Percentiles rank a stretch among this genome's conserved stretches.
Evolutionary conservation across 2,797 vertebrate genomes (phyloP).

Genomic region (Erpetoichthys calabaricus): DNA sequence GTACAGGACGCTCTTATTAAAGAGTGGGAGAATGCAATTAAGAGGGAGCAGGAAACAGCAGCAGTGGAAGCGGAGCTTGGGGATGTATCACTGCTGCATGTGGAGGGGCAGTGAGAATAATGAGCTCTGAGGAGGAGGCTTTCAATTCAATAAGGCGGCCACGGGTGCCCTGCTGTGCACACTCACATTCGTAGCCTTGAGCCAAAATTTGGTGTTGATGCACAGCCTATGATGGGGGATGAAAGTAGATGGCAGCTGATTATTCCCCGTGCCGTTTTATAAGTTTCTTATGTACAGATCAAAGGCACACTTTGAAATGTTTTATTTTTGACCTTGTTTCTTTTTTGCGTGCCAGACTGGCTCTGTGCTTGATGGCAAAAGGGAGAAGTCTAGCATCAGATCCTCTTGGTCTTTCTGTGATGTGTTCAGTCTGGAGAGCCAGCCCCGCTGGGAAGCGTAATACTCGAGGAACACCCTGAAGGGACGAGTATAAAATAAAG

Average conservation of each 20-base stretch:
- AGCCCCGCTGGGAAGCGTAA: too few relatives aligned
- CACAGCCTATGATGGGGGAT: conserved; percentile 42
- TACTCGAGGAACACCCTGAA: too few relatives aligned
- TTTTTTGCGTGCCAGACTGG: conserved; percentile 31
- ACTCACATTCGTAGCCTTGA: conserved; percentile 43
- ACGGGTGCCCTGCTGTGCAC: conserved; percentile 47
- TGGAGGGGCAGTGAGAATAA: conserved; percentile 50
- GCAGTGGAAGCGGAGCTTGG: conserved; percentile 60
- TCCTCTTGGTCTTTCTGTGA: too few relatives aligned
- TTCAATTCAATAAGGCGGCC: conserved; percentile 42
- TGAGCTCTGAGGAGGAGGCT: conserved; percentile 40
- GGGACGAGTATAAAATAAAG: too few relatives aligned
- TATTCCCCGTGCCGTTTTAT: conserved; percentile 53
- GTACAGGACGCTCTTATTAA: conserved; percentile 64
- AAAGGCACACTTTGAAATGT: conserved; percentile 47
- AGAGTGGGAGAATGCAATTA: conserved; percentile 66
- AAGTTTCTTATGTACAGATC: conserved; percentile 53
- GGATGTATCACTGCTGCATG: conserved; percentile 42
- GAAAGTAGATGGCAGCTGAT: conserved; percentile 52
- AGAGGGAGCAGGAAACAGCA: conserved; percentile 21
- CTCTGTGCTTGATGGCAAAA: not conserved
- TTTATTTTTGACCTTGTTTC: conserved; percentile 34
- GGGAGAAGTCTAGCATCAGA: too few relatives aligned
- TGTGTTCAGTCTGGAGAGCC: too few relatives aligned
- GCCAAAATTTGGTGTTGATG: conserved; percentile 49